Evolutionary conservation across 2,888 invertebrate species (phyloP).

Genomic region (Caenorhabditis virilis): DNA sequence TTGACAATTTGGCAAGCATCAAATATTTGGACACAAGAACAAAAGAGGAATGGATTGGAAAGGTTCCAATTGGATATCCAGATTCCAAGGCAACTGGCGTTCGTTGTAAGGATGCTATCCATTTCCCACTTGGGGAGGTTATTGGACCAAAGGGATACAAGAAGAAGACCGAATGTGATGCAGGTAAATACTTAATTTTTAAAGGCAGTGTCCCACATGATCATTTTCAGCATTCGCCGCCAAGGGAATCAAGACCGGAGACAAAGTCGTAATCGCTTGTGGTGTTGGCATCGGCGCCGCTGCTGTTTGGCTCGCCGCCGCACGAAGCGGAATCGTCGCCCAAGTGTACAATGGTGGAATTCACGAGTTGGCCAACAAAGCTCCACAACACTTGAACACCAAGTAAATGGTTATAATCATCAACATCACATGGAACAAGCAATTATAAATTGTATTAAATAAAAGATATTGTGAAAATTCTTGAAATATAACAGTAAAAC

Average conservation of each 20-base stretch:
- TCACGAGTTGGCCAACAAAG: conserved; percentile 30
- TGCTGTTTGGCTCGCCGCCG: conserved; percentile 27
- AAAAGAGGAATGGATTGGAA: conserved; percentile 34
- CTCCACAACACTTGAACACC: conserved; percentile 25
- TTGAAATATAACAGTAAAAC: too few relatives aligned
- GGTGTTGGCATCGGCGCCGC: conserved; percentile 28
- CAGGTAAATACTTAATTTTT: conserved; percentile 3
- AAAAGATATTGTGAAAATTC: too few relatives aligned
- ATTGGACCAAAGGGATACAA: conserved; percentile 36
- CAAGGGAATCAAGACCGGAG: conserved; percentile 31
- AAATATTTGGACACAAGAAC: conserved; percentile 30
- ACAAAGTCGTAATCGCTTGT: conserved; percentile 25
- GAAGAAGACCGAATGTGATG: conserved; percentile 39
- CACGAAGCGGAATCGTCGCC: conserved; percentile 27
- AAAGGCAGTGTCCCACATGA: neutral
- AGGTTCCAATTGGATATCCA: conserved; percentile 33
- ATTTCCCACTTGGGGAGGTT: conserved; percentile 32
- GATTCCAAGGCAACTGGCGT: conserved; percentile 16
- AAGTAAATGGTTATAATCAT: too few relatives aligned
- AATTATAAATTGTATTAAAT: too few relatives aligned
- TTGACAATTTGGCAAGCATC: conserved; percentile 27
- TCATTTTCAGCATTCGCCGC: conserved; percentile 28
- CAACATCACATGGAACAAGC: too few relatives aligned
- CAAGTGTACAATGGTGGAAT: conserved; percentile 35
- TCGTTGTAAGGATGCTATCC: conserved; percentile 21